These are phyloP conservation scores for Pseudonaja textilis DNA, from an alignment of 2,113 vertebrate species.

Conservation along the genomic window DNA sequence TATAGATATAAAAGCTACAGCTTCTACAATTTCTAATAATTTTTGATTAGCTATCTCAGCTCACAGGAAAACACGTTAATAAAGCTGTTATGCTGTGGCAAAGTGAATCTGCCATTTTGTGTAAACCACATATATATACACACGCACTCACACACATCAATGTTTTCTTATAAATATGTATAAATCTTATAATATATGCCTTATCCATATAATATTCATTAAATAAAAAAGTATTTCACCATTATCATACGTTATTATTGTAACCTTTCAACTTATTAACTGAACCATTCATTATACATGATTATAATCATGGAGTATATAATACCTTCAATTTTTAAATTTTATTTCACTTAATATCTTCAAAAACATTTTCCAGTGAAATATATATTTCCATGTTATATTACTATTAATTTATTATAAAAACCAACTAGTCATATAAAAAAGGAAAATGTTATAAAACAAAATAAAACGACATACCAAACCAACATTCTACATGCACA, in stretches of 20 bases:
- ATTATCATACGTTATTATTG: not conserved
- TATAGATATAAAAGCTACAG: not conserved
- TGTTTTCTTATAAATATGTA: not conserved
- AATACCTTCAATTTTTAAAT: not conserved
- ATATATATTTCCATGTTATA: not conserved
- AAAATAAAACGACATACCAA: not conserved
- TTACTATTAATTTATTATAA: not conserved
- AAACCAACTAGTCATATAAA: not conserved
- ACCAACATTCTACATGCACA: not conserved
- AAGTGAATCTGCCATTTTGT: slow-evolving; percentile 68
- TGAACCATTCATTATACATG: too few relatives aligned
- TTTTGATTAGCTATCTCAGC: not conserved
- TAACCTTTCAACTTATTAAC: too few relatives aligned
- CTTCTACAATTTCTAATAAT: not conserved
- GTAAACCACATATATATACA: not conserved
- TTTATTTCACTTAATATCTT: not conserved
- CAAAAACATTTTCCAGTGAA: not conserved
- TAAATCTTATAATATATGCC: not conserved
- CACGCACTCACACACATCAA: slow-evolving; percentile 15
- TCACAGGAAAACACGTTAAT: not conserved
- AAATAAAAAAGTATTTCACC: slow-evolving; percentile 14
- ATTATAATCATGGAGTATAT: not conserved
- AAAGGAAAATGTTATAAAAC: not conserved
- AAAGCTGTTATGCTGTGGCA: slow-evolving; percentile 70
- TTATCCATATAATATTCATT: not conserved